Base-by-base conservation (phyloP, 2,888 invertebrate genomes). In the Tribolium freemani region DNA sequence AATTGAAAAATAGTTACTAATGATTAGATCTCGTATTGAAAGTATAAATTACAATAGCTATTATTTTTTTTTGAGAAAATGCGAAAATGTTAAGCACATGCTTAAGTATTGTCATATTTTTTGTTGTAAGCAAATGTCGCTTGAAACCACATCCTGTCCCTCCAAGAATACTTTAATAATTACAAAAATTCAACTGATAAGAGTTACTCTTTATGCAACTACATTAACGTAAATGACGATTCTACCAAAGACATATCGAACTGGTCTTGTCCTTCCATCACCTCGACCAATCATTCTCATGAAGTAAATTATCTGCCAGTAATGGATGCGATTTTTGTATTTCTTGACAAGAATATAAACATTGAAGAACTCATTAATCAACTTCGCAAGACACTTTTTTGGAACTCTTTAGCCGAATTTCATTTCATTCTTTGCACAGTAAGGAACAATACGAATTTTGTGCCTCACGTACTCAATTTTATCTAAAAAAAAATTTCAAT, bases 221-320 rank as follows among this genome's bases (percentile, higher is more conserved):
- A 58, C 11, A 8, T 58, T 2, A 58, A 58, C 45, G n/a, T 10
- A 4, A 20, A 58, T 11, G 11, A 30, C 26, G 9, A 8, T 5
- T 16, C n/a, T 6, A 30, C 54, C 45, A 13, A 20, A 58, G 46
- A 58, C 45, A 58, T 58, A 20, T 45, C 46, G 0, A 58, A 58
- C 58, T 58, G 48, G 48, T 61, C 48, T 6, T 45, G 58, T 21
- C 20, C 46, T n/a, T 20, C 45, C n/a, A 4, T 46, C 31, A 31
- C 9, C 9, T 31, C 31, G 9, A 31, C 31, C 1, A 9, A 8
- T 31, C 3, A 1, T 1, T 31, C 31, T 16, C 16, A 16, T 1
- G 31, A 31, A 31, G 31, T 31, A 5, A 31, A 31, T 8, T 9
- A 9, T 5, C 9, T 31, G 5, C 31, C 31, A 31, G 1, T 31